Evolutionary conservation across 2,888 invertebrate genomes (phyloP).

Genomic region (Andrena dorsata): DNA sequence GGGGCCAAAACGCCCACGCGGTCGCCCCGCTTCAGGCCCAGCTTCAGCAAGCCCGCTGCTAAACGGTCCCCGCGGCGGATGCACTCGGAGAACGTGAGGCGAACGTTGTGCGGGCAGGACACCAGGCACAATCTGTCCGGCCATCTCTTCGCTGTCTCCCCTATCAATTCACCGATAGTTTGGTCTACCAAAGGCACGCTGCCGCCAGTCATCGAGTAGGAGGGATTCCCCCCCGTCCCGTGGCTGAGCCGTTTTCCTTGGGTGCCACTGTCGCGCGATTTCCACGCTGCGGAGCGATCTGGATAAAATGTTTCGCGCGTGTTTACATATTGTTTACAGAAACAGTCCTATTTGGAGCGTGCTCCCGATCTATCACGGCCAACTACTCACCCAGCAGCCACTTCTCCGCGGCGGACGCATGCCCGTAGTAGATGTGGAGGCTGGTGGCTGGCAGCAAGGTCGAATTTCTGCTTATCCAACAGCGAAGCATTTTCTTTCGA

Average conservation of each 20-base stretch:
- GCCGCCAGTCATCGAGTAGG: not conserved
- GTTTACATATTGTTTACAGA: not conserved
- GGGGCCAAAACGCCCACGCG: conserved; percentile 93
- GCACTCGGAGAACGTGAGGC: conserved; percentile 86
- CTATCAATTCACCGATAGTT: conserved; percentile 88
- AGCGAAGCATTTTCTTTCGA: conserved; percentile 23
- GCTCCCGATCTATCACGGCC: not conserved
- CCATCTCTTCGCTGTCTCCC: conserved; percentile 86
- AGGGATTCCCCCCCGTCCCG: not conserved
- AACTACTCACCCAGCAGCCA: conserved; percentile 26
- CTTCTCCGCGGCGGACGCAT: not conserved
- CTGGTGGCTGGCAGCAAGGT: not conserved
- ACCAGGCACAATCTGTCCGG: conserved; percentile 87
- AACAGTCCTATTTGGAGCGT: not conserved
- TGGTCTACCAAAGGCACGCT: conserved; percentile 85
- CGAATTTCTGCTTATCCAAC: not conserved
- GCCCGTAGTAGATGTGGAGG: no score
- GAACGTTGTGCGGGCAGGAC: conserved; percentile 86
- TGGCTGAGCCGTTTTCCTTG: conserved; percentile 8
- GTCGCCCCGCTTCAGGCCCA: conserved; percentile 91
- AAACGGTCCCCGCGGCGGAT: conserved; percentile 89
- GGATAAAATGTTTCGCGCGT: not conserved
- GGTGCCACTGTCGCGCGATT: not conserved
- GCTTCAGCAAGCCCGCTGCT: conserved; percentile 89
- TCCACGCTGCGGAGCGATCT: not conserved